Evolutionary conservation across 2,113 vertebrate genomes (phyloP).

Genomic region (Sapajus apella): DNA sequence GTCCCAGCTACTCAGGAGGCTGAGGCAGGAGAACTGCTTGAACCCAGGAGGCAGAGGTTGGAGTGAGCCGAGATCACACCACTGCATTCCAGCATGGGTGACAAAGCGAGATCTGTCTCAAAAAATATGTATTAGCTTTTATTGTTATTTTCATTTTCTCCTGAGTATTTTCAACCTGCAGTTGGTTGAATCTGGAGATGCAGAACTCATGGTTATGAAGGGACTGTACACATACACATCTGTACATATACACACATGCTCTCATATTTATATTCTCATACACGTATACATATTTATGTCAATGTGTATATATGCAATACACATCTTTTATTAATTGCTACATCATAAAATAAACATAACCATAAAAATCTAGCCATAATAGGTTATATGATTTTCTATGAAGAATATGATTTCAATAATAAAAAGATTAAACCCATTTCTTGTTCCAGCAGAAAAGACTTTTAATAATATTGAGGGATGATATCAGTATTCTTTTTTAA

Average conservation of each 20-base stretch:
- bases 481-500: neutral
- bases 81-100: no score
- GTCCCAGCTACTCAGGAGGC: no score
- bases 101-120: no score
- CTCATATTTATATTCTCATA: neutral
- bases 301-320: neutral
- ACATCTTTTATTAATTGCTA: neutral
- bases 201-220: neutral
- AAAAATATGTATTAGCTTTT: neutral
- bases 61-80: no score
- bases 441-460: neutral
- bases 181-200: neutral
- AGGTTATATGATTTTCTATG: neutral
- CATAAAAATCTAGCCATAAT: neutral
- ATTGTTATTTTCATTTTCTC: neutral
- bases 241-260: neutral
- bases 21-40: no score
- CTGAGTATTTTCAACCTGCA: neutral
- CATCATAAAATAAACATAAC: neutral
- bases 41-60: no score
- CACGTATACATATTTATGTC: neutral
- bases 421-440: neutral
- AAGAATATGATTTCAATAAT: conserved; percentile 36
- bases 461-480: neutral
- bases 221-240: neutral